Evolutionary conservation across 2,797 vertebrate species (phyloP).

Genomic region (Anisognathus igniventris): DNA sequence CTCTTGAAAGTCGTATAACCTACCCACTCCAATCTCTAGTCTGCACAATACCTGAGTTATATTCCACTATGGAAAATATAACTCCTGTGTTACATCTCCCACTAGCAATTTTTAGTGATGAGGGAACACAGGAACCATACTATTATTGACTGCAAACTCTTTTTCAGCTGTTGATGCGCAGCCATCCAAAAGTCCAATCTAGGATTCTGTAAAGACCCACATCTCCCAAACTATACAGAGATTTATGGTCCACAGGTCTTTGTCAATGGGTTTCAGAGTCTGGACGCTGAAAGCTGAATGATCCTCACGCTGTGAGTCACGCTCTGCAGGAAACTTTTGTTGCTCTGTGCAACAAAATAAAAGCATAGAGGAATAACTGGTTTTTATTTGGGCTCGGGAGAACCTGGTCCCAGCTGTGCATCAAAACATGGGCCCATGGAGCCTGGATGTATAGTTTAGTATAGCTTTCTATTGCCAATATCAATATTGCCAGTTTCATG

Average conservation of each 20-base stretch:
- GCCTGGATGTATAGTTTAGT: neutral
- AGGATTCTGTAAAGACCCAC: neutral
- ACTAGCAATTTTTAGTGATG: neutral
- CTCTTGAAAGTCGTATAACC: neutral
- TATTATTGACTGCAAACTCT: neutral
- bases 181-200: neutral
- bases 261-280: neutral
- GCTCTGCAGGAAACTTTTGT: neutral
- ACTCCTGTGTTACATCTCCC: neutral
- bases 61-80: neutral
- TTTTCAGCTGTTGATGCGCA: neutral
- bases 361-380: neutral
- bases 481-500: too few relatives aligned
- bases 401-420: neutral
- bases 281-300: neutral
- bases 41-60: neutral
- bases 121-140: neutral
- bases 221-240: neutral
- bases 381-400: accelerated
- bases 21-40: neutral
- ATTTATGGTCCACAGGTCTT: neutral
- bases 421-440: neutral
- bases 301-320: neutral
- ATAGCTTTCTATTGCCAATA: neutral
- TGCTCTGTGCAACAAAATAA: neutral